Evolutionary conservation across 2,113 vertebrate species (phyloP), one percentile per base, ranked within the genome.

Genomic region (Larimichthys crocea): DNA sequence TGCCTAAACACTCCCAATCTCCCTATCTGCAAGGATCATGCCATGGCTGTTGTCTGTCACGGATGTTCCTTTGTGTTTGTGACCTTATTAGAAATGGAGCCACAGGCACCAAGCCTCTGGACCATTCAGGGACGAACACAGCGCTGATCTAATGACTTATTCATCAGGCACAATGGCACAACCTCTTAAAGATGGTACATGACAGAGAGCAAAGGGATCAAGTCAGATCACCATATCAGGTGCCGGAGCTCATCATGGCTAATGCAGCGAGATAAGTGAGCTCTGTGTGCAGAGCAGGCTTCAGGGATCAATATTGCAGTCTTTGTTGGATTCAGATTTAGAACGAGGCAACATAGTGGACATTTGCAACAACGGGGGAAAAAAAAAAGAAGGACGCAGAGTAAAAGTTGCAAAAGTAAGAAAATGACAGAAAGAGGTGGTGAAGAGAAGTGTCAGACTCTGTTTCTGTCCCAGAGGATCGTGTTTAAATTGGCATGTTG

Each of bases 401-500:
- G 53, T 14, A 69, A 24, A 22, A 78, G 70, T 44, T 19, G 48
- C 65, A 40, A 35, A 9, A 22, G 50, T 84, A 11, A 61, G 78
- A 83, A 81, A 74, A 71, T 64, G 83, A 82, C 74, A 78, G 80
- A 84, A 84, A 62, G 84, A 74, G 66, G 63, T 57, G 87, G 52
- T 49, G 83, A 79, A 56, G 74, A 85, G 79, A 82, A 80, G 74
- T 79, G 72, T 89, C 87, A 76, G 64, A 82, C 69, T 86, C 81
- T 84, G 88, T 91, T 85, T 88, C 86, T 78, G 84, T 91, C 89
- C 79, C 86, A 3, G 59, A 89, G 84, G 91, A 92, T 89, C 76
- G 44, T 84, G 87, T 93, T 93, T 89, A 86, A 90, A 92, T 92
- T 92, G 93, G 87, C 86, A 89, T 78, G 84, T 88, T 84, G 87